These are phyloP conservation scores for Perca schrenkii DNA, from an alignment of 2,113 vertebrate species.

Conservation along the genomic window DNA sequence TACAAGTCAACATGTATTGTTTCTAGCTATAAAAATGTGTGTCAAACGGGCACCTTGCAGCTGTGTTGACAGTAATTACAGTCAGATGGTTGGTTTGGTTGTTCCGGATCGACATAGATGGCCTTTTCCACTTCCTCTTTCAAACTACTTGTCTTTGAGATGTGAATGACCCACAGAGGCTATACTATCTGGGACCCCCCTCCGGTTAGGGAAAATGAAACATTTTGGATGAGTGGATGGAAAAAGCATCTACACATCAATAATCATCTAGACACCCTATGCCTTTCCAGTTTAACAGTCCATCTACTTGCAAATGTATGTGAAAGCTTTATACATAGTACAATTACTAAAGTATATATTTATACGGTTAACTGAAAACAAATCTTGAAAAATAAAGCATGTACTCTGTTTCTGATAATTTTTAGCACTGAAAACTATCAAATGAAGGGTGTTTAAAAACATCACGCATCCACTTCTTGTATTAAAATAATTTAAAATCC, in stretches of 20 bases:
- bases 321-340: neutral
- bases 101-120: neutral
- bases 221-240: neutral
- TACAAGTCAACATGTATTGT: neutral
- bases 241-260: neutral
- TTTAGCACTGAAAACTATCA: neutral
- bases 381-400: neutral
- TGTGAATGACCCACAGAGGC: neutral
- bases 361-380: neutral
- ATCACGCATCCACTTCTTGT: neutral
- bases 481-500: conserved; percentile 26
- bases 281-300: neutral
- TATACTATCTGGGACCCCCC: neutral
- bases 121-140: neutral
- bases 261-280: neutral
- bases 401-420: neutral
- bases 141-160: neutral
- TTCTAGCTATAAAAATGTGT: neutral
- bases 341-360: neutral
- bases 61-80: neutral
- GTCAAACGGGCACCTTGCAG: neutral
- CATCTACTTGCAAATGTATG: neutral
- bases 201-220: neutral
- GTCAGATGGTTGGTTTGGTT: neutral
- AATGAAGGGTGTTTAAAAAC: neutral